phyloP scores from a whole-genome alignment of 2,888 invertebrate species.

The Poecilus cupreus region DNA sequence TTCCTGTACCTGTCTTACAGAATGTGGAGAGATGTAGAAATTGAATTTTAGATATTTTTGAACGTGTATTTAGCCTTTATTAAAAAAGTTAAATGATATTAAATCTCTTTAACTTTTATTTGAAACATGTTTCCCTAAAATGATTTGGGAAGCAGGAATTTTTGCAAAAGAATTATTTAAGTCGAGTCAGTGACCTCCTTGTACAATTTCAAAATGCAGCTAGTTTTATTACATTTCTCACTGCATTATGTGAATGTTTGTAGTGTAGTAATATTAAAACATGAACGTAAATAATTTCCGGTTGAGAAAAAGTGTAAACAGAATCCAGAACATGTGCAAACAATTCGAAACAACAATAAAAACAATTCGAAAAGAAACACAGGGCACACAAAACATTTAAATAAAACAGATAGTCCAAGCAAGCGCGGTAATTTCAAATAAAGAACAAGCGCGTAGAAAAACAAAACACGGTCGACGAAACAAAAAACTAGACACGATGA shows the following conservation, averaged over 20 bases:
- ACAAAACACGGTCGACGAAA: slow-evolving; percentile 19
- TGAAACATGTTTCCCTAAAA: too few relatives aligned
- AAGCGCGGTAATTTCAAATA: slow-evolving; percentile 48
- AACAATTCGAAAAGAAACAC: slow-evolving; percentile 13
- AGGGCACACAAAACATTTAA: slow-evolving; percentile 37
- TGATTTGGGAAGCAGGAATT: too few relatives aligned
- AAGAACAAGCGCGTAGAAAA: slow-evolving; percentile 17
- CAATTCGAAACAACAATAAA: slow-evolving; percentile 30
- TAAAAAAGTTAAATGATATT: too few relatives aligned
- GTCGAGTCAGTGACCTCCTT: too few relatives aligned
- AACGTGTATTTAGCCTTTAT: too few relatives aligned
- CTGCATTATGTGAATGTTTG: background rate
- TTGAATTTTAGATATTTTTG: too few relatives aligned
- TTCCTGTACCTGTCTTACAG: too few relatives aligned
- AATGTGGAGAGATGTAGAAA: too few relatives aligned
- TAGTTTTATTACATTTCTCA: too few relatives aligned
- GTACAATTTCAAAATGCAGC: too few relatives aligned
- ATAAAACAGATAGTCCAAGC: slow-evolving; percentile 33
- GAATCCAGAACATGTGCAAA: slow-evolving; percentile 15
- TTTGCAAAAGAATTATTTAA: too few relatives aligned
- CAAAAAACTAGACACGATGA: slow-evolving; percentile 42
- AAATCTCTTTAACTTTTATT: too few relatives aligned
- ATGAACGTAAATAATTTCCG: slow-evolving; percentile 1
- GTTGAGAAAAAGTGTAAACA: background rate
- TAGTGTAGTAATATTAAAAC: background rate